A percentile compares a stretch with the other conserved stretches of the same genome.
Conservation (phyloP, 2,888 invertebrate genomes). For the Drosophila lacicola region DNA sequence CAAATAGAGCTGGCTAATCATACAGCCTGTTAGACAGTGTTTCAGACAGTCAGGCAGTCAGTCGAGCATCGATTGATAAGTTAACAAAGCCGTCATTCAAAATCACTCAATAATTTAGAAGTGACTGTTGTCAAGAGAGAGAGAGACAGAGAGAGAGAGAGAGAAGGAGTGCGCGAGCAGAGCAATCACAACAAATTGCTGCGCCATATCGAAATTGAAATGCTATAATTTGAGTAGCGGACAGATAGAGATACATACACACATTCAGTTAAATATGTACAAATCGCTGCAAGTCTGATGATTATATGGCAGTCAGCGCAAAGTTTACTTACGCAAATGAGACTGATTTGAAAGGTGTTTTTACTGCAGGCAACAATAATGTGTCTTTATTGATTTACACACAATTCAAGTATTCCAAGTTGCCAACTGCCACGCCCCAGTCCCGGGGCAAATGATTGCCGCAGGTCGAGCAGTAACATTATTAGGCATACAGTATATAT, state of each 20-base stretch:
- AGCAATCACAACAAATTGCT: constrained; percentile 40
- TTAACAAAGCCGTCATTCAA: constrained; percentile 49
- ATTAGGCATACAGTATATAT: constrained; percentile 7
- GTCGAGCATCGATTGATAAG: constrained; percentile 54
- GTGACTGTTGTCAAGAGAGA: constrained; percentile 18
- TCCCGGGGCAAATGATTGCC: constrained; percentile 17
- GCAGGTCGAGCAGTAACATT: constrained; percentile 1
- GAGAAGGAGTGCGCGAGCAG: background rate
- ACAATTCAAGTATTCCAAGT: constrained; percentile 5
- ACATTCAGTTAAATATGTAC: constrained; percentile 3
- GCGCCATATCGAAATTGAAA: constrained; percentile 37
- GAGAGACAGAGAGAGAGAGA: background rate
- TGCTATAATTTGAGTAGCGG: constrained; percentile 39
- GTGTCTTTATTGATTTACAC: constrained; percentile 36
- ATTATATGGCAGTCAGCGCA: constrained; percentile 22
- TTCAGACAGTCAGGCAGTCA: constrained; percentile 3
- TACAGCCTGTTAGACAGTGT: constrained; percentile 11
- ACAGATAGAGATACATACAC: constrained; percentile 14
- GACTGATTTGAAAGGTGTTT: constrained; percentile 50
- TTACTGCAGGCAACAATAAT: constrained; percentile 9
- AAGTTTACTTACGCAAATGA: constrained; percentile 61
- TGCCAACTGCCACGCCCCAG: constrained; percentile 1
- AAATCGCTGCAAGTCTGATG: constrained; percentile 22
- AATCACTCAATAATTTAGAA: constrained; percentile 67
- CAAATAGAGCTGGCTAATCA: constrained; percentile 29